phyloP scores from a whole-genome alignment of 2,113 vertebrate species.

The Megalops atlanticus region DNA sequence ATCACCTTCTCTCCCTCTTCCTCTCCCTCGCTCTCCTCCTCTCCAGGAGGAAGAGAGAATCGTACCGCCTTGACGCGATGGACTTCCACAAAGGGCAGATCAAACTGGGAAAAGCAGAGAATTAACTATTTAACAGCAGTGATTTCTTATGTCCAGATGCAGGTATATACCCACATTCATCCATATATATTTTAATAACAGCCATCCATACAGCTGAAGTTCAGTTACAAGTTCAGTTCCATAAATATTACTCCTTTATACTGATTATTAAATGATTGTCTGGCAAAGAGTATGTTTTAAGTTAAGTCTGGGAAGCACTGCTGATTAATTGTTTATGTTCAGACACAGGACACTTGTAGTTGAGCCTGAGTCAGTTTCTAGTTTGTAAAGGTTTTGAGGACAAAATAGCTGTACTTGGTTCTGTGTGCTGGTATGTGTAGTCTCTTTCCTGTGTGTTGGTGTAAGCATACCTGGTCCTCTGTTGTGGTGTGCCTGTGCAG shows the following conservation, averaged over 20 bases:
- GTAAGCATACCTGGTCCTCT: conserved; percentile 68
- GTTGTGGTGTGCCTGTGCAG: conserved; percentile 75
- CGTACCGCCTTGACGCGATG: conserved; percentile 71
- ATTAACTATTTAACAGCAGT: not conserved
- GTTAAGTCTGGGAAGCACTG: no score
- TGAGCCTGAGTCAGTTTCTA: no score
- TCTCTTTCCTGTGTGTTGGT: no score
- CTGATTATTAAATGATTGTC: not conserved
- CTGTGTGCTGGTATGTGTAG: no score
- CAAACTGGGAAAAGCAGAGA: conserved; percentile 63
- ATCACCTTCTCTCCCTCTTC: not conserved
- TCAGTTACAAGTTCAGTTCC: no score
- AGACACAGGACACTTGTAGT: not conserved
- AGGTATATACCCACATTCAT: not conserved
- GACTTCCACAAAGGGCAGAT: conserved; percentile 79
- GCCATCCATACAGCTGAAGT: no score
- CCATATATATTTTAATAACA: not conserved
- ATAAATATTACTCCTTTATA: no score
- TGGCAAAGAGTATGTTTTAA: not conserved
- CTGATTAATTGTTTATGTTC: no score
- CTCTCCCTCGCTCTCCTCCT: not conserved
- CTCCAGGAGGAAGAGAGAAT: conserved; percentile 6
- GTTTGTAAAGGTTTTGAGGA: no score
- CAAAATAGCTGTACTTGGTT: no score
- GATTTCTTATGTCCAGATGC: not conserved